Percentiles rank a stretch among this genome's conserved stretches.
phyloP scores from a whole-genome alignment of 1,140 invertebrate species.

The Helicoverpa zea region DNA sequence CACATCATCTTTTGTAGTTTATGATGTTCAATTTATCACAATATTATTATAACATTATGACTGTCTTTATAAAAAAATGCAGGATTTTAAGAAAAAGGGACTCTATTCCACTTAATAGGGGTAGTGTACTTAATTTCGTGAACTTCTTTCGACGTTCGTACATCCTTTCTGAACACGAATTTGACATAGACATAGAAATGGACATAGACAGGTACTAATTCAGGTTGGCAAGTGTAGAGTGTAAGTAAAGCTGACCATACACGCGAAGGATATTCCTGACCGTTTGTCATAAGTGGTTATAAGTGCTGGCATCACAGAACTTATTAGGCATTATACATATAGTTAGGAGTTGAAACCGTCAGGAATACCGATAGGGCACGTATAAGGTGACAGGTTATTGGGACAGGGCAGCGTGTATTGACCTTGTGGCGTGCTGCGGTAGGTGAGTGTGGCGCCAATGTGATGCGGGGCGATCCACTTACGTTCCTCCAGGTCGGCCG shows the following conservation, averaged over 20 bases:
- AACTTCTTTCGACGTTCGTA: no score
- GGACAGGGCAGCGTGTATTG: slow-evolving; percentile 79
- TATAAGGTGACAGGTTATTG: slow-evolving; percentile 52
- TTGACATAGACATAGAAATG: no score
- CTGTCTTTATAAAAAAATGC: no score
- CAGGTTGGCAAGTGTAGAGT: slow-evolving; percentile 2
- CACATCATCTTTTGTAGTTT: no score
- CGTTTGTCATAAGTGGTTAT: slow-evolving; percentile 17
- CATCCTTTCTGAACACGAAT: no score
- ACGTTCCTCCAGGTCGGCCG: slow-evolving; percentile 95
- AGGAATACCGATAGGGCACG: not conserved
- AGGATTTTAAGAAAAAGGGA: no score
- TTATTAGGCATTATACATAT: no score
- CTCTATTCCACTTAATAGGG: no score
- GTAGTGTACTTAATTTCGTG: no score
- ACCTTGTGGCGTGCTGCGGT: slow-evolving; percentile 89
- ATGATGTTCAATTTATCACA: no score
- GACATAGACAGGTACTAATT: not conserved
- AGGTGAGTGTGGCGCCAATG: slow-evolving; percentile 88
- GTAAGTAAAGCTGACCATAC: slow-evolving; percentile 6
- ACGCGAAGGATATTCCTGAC: not conserved
- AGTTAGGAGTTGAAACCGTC: not conserved
- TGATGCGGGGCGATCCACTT: slow-evolving; percentile 87
- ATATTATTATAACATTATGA: no score
- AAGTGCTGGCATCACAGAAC: not conserved